These are phyloP conservation scores for Stegostoma tigrinum DNA, from an alignment of 2,113 vertebrate genomes.

Conservation along the genomic window DNA sequence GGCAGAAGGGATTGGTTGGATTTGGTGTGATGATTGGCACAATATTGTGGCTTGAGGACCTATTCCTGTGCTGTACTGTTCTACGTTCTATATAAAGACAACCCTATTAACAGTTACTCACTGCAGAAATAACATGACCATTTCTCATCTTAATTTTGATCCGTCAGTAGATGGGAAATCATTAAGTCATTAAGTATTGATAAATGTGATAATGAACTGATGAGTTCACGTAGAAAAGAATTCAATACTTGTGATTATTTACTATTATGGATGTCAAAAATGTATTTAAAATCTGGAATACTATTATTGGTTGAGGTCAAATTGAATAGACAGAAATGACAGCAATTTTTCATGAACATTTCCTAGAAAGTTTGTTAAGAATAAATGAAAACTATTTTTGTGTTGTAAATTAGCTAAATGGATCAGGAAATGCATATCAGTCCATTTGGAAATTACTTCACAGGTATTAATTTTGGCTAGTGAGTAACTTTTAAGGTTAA, in stretches of 20 bases:
- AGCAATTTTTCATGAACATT: neutral
- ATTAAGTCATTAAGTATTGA: neutral
- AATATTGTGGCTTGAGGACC: no score
- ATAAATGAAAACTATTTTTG: constrained; percentile 1
- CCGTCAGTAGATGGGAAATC: neutral
- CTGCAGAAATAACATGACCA: neutral
- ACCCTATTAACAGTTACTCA: neutral
- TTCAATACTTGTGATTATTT: neutral
- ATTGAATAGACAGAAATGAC: neutral
- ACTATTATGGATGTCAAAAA: neutral
- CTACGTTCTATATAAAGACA: neutral
- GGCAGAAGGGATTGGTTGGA: no score
- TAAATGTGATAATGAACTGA: neutral
- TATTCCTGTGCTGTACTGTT: no score
- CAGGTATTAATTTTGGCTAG: neutral
- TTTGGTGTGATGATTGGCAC: no score
- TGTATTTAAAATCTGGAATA: neutral
- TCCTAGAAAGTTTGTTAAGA: neutral
- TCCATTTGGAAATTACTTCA: neutral
- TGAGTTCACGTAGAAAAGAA: neutral
- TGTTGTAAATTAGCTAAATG: neutral
- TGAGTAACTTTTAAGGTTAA: neutral
- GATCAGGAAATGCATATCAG: neutral
- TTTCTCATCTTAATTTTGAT: neutral
- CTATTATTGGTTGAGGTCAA: neutral